A percentile compares a stretch with the other conserved stretches of the same genome.
phyloP scores from a whole-genome alignment of 2,888 invertebrate species.

The Alviniconcha strummeri region DNA sequence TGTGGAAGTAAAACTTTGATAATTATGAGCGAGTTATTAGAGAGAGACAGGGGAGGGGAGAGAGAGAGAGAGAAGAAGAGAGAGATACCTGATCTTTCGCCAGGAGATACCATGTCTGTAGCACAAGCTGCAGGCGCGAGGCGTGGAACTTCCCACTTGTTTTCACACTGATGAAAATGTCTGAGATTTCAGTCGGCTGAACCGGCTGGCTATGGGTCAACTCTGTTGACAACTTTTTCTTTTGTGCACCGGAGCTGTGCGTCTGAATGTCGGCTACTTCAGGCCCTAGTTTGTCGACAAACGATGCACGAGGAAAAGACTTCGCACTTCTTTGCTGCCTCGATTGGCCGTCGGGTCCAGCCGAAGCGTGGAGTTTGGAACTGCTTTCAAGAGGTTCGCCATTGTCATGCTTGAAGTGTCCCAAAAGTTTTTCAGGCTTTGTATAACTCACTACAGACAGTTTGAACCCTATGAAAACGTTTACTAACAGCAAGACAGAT shows the following conservation, averaged over 20 bases:
- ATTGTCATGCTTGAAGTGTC: conserved; percentile 37
- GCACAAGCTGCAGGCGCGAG: conserved; percentile 87
- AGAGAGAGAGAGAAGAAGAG: conserved; percentile 2
- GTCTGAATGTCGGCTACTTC: neutral
- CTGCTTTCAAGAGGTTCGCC: conserved; percentile 34
- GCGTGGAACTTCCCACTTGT: conserved; percentile 92
- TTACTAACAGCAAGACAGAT: conserved; percentile 37
- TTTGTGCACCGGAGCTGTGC: neutral
- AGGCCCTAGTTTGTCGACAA: neutral
- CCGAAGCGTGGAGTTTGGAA: conserved; percentile 1
- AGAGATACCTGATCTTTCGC: conserved; percentile 92
- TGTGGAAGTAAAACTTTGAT: neutral
- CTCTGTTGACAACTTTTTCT: conserved; percentile 25
- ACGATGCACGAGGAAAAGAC: neutral
- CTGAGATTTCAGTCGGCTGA: conserved; percentile 70
- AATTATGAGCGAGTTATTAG: neutral
- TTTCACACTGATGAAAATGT: conserved; percentile 96
- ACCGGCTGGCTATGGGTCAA: conserved; percentile 22
- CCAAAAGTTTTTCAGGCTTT: conserved; percentile 41
- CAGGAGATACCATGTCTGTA: conserved; percentile 96
- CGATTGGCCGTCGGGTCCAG: neutral
- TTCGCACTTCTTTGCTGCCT: conserved; percentile 24
- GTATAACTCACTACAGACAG: conserved; percentile 36
- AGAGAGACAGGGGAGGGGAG: neutral
- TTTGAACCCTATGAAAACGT: conserved; percentile 41